Percentiles rank a stretch among this genome's conserved stretches.
phyloP scores from a whole-genome alignment of 1,140 invertebrate genomes.

The Eciton burchellii region DNA sequence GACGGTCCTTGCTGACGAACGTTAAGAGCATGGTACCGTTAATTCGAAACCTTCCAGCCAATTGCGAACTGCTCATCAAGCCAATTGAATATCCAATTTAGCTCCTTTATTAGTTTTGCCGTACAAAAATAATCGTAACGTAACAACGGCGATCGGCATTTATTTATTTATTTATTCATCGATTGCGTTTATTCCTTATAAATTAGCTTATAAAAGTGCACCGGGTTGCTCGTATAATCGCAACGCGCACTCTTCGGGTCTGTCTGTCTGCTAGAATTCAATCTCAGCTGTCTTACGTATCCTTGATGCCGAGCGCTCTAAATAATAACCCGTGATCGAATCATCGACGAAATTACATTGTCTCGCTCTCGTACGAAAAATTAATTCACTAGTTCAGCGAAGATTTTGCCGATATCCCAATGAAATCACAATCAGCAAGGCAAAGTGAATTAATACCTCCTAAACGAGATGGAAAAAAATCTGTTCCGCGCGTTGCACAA shows the following conservation, averaged over 20 bases:
- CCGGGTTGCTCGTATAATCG: background rate
- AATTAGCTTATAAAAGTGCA: background rate
- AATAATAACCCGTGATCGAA: constrained; percentile 1
- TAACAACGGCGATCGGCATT: background rate
- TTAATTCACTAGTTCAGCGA: background rate
- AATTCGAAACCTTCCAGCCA: background rate
- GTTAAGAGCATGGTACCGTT: constrained; percentile 52
- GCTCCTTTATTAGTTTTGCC: constrained; percentile 17
- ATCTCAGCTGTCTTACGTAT: background rate
- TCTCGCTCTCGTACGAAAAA: background rate
- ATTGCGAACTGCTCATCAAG: background rate
- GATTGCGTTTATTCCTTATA: no score
- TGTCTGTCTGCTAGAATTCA: background rate
- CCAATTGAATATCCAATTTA: background rate
- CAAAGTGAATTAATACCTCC: constrained; percentile 12
- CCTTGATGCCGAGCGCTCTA: background rate
- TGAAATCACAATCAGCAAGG: background rate
- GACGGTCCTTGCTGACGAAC: background rate
- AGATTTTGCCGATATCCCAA: background rate
- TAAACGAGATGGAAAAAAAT: background rate
- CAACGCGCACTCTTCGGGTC: background rate
- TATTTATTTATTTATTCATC: no score
- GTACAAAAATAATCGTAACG: background rate
- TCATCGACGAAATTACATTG: background rate
- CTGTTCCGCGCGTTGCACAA: background rate